Conservation (phyloP, 2,888 invertebrate species). For the Dyspetes luteomarginatus region DNA sequence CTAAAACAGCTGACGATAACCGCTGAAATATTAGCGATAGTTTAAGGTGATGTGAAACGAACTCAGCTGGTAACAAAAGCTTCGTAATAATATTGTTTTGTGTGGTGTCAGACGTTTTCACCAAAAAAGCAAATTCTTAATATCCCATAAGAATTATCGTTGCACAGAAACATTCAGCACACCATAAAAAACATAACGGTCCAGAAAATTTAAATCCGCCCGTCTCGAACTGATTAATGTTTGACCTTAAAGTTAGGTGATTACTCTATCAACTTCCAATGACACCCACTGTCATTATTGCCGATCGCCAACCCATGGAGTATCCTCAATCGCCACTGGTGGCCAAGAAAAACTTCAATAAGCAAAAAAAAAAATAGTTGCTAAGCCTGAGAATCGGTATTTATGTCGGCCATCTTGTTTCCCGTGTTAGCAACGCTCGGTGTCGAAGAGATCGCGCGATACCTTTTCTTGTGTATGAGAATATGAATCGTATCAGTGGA, state of each 20-base stretch:
- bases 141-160: no score
- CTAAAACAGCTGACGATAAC: background rate
- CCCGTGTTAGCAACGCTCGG: background rate
- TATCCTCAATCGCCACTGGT: background rate
- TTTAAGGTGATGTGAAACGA: no score
- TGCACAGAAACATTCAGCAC: no score
- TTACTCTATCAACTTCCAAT: background rate
- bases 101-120: no score
- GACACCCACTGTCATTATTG: background rate
- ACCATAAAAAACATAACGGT: no score
- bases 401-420: background rate
- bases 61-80: no score
- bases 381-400: background rate
- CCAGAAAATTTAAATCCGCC: no score
- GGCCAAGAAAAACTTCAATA: background rate
- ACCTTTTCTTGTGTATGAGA: background rate
- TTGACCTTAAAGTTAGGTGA: background rate
- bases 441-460: background rate
- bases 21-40: background rate
- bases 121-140: no score
- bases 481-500: slow-evolving; percentile 21
- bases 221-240: no score
- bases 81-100: no score
- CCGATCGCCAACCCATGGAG: background rate
- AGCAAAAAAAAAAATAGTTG: background rate